phyloP scores from a whole-genome alignment of 64 coral and sea anemone genomes.

The Actinia tenebrosa region DNA sequence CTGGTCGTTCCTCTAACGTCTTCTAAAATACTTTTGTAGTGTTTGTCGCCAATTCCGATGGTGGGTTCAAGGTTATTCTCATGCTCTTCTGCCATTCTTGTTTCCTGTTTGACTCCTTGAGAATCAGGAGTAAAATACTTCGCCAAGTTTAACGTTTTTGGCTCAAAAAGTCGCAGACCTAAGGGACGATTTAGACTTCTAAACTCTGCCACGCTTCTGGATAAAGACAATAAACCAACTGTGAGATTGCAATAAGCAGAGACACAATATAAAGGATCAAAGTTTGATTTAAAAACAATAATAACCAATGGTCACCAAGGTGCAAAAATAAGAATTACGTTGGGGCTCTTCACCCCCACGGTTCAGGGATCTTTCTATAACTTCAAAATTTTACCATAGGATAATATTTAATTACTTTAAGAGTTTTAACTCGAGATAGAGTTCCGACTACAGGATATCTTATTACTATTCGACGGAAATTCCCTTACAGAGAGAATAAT shows the following conservation, averaged over 20 bases:
- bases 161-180: neutral
- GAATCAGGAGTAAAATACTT: neutral
- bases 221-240: neutral
- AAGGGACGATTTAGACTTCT: neutral
- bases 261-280: neutral
- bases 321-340: slow-evolving; percentile 14
- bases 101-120: neutral
- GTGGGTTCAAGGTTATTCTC: slow-evolving; percentile 4
- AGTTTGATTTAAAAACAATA: slow-evolving; percentile 5
- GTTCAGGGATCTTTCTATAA: neutral
- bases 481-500: neutral
- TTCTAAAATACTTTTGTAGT: slow-evolving; percentile 22
- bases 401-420: neutral
- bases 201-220: neutral
- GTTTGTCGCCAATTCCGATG: slow-evolving; percentile 9
- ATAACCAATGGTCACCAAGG: neutral
- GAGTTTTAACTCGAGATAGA: neutral
- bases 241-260: neutral
- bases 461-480: neutral
- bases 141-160: neutral
- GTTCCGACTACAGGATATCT: neutral
- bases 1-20: slow-evolving; percentile 14
- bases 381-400: neutral
- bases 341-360: neutral
- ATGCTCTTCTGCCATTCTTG: slow-evolving; percentile 1